Conservation (phyloP, 2,797 vertebrate genomes). For the Sebastes kiyomatsui region DNA sequence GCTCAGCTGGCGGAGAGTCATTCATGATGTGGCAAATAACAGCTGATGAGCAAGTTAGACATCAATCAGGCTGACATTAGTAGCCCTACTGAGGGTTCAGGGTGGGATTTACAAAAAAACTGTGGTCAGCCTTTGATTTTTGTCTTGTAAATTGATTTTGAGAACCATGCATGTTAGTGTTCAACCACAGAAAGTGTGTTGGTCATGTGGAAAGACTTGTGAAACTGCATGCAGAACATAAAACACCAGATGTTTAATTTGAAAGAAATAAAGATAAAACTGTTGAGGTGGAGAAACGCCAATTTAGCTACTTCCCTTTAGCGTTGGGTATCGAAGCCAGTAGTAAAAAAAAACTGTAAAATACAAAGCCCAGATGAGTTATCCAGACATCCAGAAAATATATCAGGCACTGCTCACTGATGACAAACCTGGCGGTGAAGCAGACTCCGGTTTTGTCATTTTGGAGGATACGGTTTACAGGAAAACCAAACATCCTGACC, state of each 20-base stretch:
- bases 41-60: conserved; percentile 37
- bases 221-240: background rate
- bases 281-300: background rate
- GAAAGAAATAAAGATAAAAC: background rate
- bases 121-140: background rate
- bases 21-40: conserved; percentile 37
- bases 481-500: background rate
- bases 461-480: background rate
- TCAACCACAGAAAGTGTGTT: background rate
- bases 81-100: background rate
- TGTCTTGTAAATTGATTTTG: conserved; percentile 5
- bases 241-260: background rate
- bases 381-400: background rate
- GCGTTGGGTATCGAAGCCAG: background rate
- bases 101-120: background rate
- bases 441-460: background rate
- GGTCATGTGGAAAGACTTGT: background rate
- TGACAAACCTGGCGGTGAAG: background rate
- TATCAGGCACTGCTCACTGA: background rate
- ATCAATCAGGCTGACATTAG: conserved; percentile 26
- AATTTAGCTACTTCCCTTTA: background rate
- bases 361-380: too few species aligned
- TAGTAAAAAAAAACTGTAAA: background rate
- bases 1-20: conserved; percentile 51
- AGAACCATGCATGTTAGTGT: background rate